Evolutionary conservation across 2,888 invertebrate genomes (phyloP).

Genomic region (Maniola hyperantus): DNA sequence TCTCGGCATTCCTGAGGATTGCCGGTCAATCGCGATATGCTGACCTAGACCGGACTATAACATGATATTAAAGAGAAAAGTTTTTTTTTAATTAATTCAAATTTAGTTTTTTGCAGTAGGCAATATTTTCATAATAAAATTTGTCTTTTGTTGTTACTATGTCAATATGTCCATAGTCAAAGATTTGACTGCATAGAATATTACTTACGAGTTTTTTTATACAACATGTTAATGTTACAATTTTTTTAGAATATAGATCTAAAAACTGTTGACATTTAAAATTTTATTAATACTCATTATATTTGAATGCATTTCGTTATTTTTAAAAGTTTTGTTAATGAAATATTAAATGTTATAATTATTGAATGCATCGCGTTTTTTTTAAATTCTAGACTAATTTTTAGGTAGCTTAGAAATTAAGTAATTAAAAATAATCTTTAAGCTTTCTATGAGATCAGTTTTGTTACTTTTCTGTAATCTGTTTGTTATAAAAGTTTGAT

Average conservation of each 20-base stretch:
- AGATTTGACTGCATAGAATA: constrained; percentile 82
- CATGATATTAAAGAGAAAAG: too few relatives aligned
- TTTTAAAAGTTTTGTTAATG: neutral
- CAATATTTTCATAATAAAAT: too few relatives aligned
- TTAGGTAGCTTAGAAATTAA: constrained; percentile 22
- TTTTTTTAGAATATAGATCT: constrained; percentile 15
- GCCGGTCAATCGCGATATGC: too few relatives aligned
- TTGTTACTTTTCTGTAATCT: constrained; percentile 71
- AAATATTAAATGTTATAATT: constrained; percentile 8
- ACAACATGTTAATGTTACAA: constrained; percentile 17
- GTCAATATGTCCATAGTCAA: constrained; percentile 46
- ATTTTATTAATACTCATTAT: constrained; percentile 10
- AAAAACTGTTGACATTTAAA: constrained; percentile 23
- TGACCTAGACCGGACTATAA: too few relatives aligned
- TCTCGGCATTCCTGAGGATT: too few relatives aligned
- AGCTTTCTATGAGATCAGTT: constrained; percentile 38
- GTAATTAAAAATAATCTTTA: constrained; percentile 17
- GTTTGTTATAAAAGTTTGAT: constrained; percentile 59
- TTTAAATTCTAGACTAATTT: constrained; percentile 20
- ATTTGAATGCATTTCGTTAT: constrained; percentile 7
- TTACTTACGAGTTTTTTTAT: constrained; percentile 41
- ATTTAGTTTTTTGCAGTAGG: too few relatives aligned
- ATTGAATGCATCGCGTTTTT: constrained; percentile 6
- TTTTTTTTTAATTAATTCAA: too few relatives aligned
- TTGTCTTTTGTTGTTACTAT: neutral